Evolutionary conservation across 2,888 invertebrate species (phyloP), one percentile per base, ranked within the genome.

Genomic region (Endomychus coccineus): DNA sequence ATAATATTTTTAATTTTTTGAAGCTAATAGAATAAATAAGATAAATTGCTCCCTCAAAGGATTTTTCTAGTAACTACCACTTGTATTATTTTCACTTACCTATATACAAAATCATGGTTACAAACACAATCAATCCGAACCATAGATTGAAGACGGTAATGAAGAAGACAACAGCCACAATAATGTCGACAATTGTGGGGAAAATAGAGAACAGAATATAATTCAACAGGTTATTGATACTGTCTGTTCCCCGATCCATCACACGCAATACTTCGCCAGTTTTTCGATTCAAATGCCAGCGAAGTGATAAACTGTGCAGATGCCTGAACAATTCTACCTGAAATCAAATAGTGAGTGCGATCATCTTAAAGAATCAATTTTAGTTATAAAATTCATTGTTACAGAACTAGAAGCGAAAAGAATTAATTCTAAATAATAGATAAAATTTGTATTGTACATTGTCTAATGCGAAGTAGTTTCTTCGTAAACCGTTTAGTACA

Each of bases 181-280:
- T 28, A 40, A 98, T 92, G 61, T 98, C 97, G 9, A 88, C 68
- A 39, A 98, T 77, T 0, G 96, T 96, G 0, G 97, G 97, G 0
- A 83, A 62, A 48, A 98, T 96, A 27, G 89, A 89, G 68, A 96
- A 96, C 24, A 96, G 69, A 29, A 96, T 84, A 59, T 85, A 92
- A 55, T 85, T 92, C 1, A 97, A 74, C 6, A 98, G 71, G 64
- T 85, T 91, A 67, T 95, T 94, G 51, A 97, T 91, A 35, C 94
- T 94, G 53, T 89, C 91, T 0, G 96, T 96, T 47, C 97, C 97
- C 43, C 97, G 75, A 67, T 98, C 97, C 88, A 98, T 95, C 0
- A 97, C 83, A 19, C 95, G 72, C 2, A 97, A 70, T 1, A 98
- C 94, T 70, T 98, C 96, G 2, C 97, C 97, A 0, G 97, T 97